Evolutionary conservation across 2,888 invertebrate genomes (phyloP), one percentile per base, ranked within the genome.

Genomic region (Phlogophora meticulosa): DNA sequence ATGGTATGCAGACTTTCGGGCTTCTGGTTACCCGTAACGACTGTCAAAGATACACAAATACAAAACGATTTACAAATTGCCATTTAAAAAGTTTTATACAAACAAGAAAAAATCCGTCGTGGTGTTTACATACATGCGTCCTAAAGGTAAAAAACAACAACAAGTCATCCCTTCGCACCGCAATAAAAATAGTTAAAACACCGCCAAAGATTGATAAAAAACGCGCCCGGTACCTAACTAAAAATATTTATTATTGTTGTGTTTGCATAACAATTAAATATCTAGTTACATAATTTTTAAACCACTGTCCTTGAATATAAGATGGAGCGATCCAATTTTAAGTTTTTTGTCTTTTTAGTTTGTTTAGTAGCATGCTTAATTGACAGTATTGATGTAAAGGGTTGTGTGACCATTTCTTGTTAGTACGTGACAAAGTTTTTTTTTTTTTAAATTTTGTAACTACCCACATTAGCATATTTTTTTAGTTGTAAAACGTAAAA

Each of bases 261-360:
- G 88, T 92, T 91, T 92, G 88, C 89, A 85, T 87, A 90, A 84
- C 83, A 87, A 88, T 88, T 87, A 83, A 78, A 84, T 72, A 78
- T 80, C 68, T 76, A 69, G 65, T 72, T 80, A 77, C 70, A 74
- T 36, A 24, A n/a, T 53, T 64, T 43, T 40, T n/a, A 63, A 61
- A 60, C 38, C 34, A 38, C 49, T 64, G 65, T 64, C 73, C 72
- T 68, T 72, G 65, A 52, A 34, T 67, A 48, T 64, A 57, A 7
- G 38, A 32, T 38, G 20, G 3, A 48, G 53, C 53, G 58, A 48
- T 59, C 69, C 38, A 72, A 76, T 74, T 72, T 55, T 34, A 1
- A n/a, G 46, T 46, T 58, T 64, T 36, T 57, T 36, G 0, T 36
- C 7, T 48, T 22, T 48, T 45, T 34, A 68, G 40, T 78, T 81